Evolutionary conservation across 2,113 vertebrate genomes (phyloP).

Genomic region (Equus przewalskii): DNA sequence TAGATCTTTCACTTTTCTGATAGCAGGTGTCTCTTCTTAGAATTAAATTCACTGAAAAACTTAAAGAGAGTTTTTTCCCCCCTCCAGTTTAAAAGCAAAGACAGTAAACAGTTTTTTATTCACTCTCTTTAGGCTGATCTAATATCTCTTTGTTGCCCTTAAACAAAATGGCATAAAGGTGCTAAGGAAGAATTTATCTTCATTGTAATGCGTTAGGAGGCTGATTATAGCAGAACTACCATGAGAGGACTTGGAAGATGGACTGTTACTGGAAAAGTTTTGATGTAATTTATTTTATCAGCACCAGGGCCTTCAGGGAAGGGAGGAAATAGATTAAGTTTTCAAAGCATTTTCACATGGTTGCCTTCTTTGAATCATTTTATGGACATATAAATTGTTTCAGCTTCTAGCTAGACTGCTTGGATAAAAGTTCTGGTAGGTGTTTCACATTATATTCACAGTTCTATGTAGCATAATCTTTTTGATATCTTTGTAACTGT

Average conservation of each 20-base stretch:
- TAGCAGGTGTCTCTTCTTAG: not conserved
- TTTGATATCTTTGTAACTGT: conserved; percentile 45
- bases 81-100: conserved; percentile 62
- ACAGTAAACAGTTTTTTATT: conserved; percentile 48
- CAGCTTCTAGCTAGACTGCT: conserved; percentile 43
- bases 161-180: not conserved
- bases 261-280: conserved; percentile 32
- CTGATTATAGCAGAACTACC: not conserved
- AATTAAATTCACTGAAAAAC: conserved; percentile 51
- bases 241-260: not conserved
- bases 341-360: conserved; percentile 70
- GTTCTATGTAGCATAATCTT: not conserved
- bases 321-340: conserved; percentile 56
- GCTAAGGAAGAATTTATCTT: not conserved
- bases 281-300: conserved; percentile 54
- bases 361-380: conserved; percentile 61
- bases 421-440: conserved; percentile 56
- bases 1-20: not conserved
- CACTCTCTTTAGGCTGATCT: conserved; percentile 11
- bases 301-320: conserved; percentile 18
- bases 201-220: not conserved
- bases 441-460: conserved; percentile 49
- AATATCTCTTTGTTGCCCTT: conserved; percentile 41
- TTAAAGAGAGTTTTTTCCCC: not conserved
- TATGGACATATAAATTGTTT: conserved; percentile 47